Base-by-base conservation (phyloP, 2,888 invertebrate genomes). In the Hypsopygia costalis region DNA sequence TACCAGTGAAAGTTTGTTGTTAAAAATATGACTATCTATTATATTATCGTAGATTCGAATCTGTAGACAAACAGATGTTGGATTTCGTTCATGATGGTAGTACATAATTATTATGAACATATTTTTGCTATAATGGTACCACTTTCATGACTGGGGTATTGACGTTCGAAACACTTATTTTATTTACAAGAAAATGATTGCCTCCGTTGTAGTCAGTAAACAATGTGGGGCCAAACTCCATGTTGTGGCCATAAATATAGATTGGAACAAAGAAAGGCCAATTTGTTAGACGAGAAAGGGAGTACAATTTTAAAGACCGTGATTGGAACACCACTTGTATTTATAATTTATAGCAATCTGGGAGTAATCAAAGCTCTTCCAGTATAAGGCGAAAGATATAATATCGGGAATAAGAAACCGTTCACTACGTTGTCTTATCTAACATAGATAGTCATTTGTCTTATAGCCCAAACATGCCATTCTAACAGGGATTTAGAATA, bases 311-410 rank as follows among this genome's bases (percentile, higher is more conserved):
- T 81, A 85, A 81, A 85, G 78, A 80, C 72, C 62, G 65, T 77
- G 71, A 73, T 81, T 70, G 77, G 69, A 78, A 70, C 74, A 72
- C 72, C 73, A 71, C 75, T 81, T 70, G 76, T 81, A 67, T 78
- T 81, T 81, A 66, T 80, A 82, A 85, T 83, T 83, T 85, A 86
- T 83, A 85, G 87, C 76, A 83, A 86, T 86, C 78, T 80, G 58
- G 62, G 67, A 59, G 80, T 77, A 83, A 87, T 86, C 81, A 80
- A 60, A 76, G 76, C 76, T 79, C 70, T 75, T 76, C 75, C 60
- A 69, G 74, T 75, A 71, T 72, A 62, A 70, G 70, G 74, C 58
- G 76, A 81, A 75, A 81, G 75, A 82, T 77, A 66, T 79, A 71
- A 78, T 80, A 75, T 75, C 70, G 71, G 71, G 64, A 77, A 71